Base-by-base conservation (phyloP, 2,888 invertebrate species). In the Drosophila siamana region DNA sequence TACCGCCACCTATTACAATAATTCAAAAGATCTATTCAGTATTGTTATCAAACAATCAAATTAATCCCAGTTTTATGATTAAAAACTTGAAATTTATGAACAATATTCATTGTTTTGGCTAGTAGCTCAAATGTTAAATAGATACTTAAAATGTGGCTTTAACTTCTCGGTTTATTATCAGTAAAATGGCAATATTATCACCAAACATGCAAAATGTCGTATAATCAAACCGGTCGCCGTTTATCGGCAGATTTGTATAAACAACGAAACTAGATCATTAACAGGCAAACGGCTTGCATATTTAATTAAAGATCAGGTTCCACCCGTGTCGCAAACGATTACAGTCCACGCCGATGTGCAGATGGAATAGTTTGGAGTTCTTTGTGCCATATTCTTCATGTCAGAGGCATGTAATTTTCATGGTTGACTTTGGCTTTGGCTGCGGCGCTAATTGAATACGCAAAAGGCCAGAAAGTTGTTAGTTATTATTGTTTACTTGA, bases 241-340 rank as follows among this genome's bases (percentile, higher is more conserved):
- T 44, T 28, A 26, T n/a, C 7, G 16, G n/a, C 3, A 15, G 26
- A 15, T 68, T 41, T 19, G 43, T 26, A 4, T 24, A 57, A 61
- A 57, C 52, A 57, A n/a, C 15, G 6, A 57, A 74, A 40, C 19
- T 68, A 61, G 69, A 68, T 69, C 69, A 44, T 62, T 48, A 67
- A 74, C 55, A 16, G 0, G 0, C 36, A 40, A 41, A 40, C 24
- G 55, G 28, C 36, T 44, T 15, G 60, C 56, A 74, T 78, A 74
- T 78, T 48, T 54, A 8, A 78, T 78, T 73, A 67, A n/a, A 2
- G 15, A 78, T 52, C 73, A 15, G 74, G 73, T 78, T 73, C 38
- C 11, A 11, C 15, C 40, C n/a, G 26, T n/a, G 38, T 40, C 38
- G 38, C 2, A 40, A 26, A 16, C 16, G 7, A 19, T 16, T 6